Percentiles rank a stretch among this genome's conserved stretches.
Evolutionary conservation across 2,797 vertebrate genomes (phyloP).

Genomic region (Momotus momota): DNA sequence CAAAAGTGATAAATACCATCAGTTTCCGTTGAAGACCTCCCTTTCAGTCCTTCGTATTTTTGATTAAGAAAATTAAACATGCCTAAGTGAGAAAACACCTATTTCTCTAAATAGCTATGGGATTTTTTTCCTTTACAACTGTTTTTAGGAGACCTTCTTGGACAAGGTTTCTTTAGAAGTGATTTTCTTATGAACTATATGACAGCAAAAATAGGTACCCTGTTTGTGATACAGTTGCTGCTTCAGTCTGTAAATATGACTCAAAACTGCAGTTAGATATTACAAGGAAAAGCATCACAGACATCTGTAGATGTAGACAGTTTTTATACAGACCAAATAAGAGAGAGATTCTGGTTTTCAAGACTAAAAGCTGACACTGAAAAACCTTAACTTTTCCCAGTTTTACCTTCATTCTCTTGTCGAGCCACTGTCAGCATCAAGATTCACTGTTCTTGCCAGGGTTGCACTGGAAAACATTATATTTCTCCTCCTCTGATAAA

Average conservation of each 20-base stretch:
- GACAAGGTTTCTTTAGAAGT: neutral
- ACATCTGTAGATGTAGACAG: neutral
- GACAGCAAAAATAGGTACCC: neutral
- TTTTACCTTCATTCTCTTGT: neutral
- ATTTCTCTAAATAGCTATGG: neutral
- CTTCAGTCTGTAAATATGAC: neutral
- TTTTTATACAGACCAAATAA: neutral
- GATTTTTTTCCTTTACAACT: neutral
- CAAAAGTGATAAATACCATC: neutral
- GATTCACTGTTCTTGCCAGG: neutral
- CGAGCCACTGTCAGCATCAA: neutral
- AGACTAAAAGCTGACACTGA: neutral
- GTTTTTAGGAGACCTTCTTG: neutral
- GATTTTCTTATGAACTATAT: neutral
- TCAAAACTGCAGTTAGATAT: neutral
- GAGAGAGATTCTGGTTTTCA: neutral
- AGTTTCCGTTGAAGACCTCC: neutral
- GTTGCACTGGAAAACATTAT: neutral
- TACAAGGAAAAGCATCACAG: neutral
- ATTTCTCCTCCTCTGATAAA: constrained; percentile 40
- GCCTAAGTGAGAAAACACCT: neutral
- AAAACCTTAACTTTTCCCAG: neutral
- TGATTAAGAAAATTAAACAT: neutral
- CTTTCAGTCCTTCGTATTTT: neutral
- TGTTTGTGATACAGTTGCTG: neutral